A percentile compares a stretch with the other conserved stretches of the same genome.
These are phyloP conservation scores for Vespertilio murinus DNA, from an alignment of 2,797 vertebrate species.

Conservation along the genomic window DNA sequence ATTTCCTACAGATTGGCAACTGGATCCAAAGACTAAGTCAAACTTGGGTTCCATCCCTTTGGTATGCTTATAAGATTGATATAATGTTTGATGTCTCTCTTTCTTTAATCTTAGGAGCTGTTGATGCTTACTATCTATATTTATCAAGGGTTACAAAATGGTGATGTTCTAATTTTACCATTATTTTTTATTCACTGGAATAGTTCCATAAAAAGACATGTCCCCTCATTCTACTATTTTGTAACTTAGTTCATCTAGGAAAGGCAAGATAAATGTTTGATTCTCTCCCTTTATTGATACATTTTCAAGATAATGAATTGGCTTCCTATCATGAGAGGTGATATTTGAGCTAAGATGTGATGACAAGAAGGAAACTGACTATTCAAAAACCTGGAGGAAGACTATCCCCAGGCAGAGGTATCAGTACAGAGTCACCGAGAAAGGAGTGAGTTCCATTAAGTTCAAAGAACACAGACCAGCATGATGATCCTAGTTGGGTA, in stretches of 20 bases:
- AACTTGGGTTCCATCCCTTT: not conserved
- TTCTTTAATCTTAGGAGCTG: not conserved
- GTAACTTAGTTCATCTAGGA: not conserved
- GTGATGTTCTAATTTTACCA: not conserved
- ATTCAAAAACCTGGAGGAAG: conserved; percentile 31
- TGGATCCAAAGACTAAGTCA: conserved; percentile 4
- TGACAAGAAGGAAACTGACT: not conserved
- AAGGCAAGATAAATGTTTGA: not conserved
- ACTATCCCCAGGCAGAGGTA: not conserved
- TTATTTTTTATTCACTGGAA: conserved; percentile 23
- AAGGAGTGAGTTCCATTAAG: not conserved
- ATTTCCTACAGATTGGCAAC: not conserved
- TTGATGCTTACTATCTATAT: not conserved
- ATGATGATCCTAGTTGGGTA: not conserved
- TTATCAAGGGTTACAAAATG: not conserved
- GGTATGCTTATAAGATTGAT: not conserved
- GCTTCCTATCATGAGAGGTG: not conserved
- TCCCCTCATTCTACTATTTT: not conserved
- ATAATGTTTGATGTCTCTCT: not conserved
- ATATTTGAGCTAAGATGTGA: not conserved
- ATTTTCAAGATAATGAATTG: conserved; percentile 25
- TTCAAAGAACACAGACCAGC: not conserved
- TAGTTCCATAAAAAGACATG: not conserved
- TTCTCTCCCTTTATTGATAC: not conserved
- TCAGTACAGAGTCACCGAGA: not conserved